Percentiles rank a stretch among this genome's conserved stretches.
Conservation (phyloP, 2,888 invertebrate genomes). For the Nemurella pictetii region DNA sequence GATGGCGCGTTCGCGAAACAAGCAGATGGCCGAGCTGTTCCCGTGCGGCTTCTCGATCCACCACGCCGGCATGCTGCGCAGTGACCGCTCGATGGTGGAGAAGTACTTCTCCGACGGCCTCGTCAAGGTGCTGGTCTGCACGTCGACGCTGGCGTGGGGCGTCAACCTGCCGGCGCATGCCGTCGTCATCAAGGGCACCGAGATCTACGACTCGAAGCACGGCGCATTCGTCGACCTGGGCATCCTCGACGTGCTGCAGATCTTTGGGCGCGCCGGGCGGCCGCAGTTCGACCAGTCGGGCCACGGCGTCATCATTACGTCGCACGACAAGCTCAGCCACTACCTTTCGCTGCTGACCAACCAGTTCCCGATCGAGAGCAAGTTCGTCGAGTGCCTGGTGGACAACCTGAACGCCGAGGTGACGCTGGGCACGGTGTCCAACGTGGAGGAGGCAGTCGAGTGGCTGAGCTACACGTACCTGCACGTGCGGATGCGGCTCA, state of each 20-base stretch:
- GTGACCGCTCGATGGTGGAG: conserved; percentile 85
- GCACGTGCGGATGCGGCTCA: conserved; percentile 89
- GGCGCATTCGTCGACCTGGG: conserved; percentile 94
- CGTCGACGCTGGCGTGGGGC: conserved; percentile 98
- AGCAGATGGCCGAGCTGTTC: conserved; percentile 81
- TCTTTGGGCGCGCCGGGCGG: conserved; percentile 97
- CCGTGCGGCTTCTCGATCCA: conserved; percentile 89
- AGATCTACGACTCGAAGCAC: conserved; percentile 94
- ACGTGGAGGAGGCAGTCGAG: conserved; percentile 92
- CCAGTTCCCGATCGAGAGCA: conserved; percentile 98
- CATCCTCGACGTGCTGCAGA: conserved; percentile 96
- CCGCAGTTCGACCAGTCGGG: conserved; percentile 97
- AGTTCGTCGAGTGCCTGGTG: conserved; percentile 86
- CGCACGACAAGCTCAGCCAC: conserved; percentile 87
- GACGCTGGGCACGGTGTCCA: conserved; percentile 93
- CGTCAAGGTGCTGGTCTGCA: conserved; percentile 90
- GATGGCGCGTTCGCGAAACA: conserved; percentile 75
- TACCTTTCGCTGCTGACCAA: conserved; percentile 93
- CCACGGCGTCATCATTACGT: conserved; percentile 93
- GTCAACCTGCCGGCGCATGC: conserved; percentile 99
- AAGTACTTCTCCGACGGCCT: conserved; percentile 86
- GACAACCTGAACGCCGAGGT: conserved; percentile 99
- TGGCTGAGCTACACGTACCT: conserved; percentile 98
- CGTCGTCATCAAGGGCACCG: conserved; percentile 94
- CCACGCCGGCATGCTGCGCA: conserved; percentile 92